A percentile compares a stretch with the other conserved stretches of the same genome.
phyloP scores from a whole-genome alignment of 1,140 invertebrate genomes.

The Drosophila sucinea region DNA sequence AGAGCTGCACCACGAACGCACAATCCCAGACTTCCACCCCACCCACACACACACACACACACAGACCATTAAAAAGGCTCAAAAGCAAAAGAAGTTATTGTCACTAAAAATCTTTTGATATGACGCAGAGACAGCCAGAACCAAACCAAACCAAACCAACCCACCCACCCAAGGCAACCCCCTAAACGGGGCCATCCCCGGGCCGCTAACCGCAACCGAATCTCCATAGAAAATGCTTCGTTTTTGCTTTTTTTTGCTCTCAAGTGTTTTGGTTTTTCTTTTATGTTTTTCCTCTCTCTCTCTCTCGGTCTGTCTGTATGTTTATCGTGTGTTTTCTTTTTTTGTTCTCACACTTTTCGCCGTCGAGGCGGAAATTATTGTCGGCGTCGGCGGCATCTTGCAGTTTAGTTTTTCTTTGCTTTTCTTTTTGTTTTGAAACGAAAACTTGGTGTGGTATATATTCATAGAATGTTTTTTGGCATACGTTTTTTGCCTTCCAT shows the following conservation, averaged over 20 bases:
- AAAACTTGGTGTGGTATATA: slow-evolving; percentile 40
- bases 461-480: slow-evolving; percentile 36
- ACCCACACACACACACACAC: slow-evolving; percentile 16
- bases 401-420: slow-evolving; percentile 23
- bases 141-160: not conserved
- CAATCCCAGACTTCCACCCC: slow-evolving; percentile 5
- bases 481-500: slow-evolving; percentile 23
- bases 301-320: slow-evolving; percentile 37
- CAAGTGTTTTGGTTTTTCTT: slow-evolving; percentile 35
- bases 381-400: slow-evolving; percentile 54
- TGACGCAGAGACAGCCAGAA: slow-evolving; percentile 16
- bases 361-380: slow-evolving; percentile 72
- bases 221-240: slow-evolving; percentile 4
- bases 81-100: slow-evolving; percentile 67
- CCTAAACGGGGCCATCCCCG: not conserved
- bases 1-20: slow-evolving; percentile 32
- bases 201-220: not conserved
- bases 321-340: slow-evolving; percentile 2
- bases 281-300: slow-evolving; percentile 31
- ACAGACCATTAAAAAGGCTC: slow-evolving; percentile 40
- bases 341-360: slow-evolving; percentile 37
- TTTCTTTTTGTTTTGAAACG: slow-evolving; percentile 27
- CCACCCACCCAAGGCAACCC: not conserved
- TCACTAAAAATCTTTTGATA: slow-evolving; percentile 68
- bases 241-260: slow-evolving; percentile 19